Evolutionary conservation across 2,888 invertebrate species (phyloP).

Genomic region (Torymus aiolomorphi): DNA sequence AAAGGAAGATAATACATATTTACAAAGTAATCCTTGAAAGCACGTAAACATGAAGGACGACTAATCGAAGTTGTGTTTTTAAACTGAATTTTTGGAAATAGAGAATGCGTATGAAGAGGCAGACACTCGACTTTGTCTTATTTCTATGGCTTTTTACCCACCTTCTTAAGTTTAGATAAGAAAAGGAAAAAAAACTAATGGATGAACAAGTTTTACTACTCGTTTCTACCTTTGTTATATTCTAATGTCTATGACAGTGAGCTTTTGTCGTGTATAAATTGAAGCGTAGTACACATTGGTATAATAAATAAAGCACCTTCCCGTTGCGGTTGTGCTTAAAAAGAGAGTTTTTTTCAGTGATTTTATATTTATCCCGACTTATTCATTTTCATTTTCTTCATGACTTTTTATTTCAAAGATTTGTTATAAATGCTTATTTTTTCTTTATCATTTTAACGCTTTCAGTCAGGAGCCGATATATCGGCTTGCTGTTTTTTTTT

Average conservation of each 20-base stretch:
- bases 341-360: conserved; percentile 24
- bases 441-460: too few relatives aligned
- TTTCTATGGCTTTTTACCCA: conserved; percentile 59
- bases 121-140: conserved; percentile 63
- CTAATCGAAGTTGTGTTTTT: conserved; percentile 74
- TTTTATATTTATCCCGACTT: background rate
- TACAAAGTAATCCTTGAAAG: conserved; percentile 64
- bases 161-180: conserved; percentile 31
- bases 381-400: background rate
- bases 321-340: conserved; percentile 51
- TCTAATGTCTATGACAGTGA: conserved; percentile 57
- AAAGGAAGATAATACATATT: conserved; percentile 40
- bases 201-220: conserved; percentile 17
- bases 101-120: conserved; percentile 75
- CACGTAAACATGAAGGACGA: conserved; percentile 70
- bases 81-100: conserved; percentile 73
- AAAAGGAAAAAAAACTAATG: conserved; percentile 15
- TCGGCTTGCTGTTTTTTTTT: too few relatives aligned
- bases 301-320: conserved; percentile 55
- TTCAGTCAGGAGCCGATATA: too few relatives aligned
- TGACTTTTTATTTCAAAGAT: background rate
- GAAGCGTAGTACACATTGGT: conserved; percentile 56
- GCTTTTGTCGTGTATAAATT: conserved; percentile 58
- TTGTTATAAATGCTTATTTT: too few relatives aligned
- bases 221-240: conserved; percentile 56